phyloP scores from a whole-genome alignment of 1,140 invertebrate species.

The Lucilia sericata region DNA sequence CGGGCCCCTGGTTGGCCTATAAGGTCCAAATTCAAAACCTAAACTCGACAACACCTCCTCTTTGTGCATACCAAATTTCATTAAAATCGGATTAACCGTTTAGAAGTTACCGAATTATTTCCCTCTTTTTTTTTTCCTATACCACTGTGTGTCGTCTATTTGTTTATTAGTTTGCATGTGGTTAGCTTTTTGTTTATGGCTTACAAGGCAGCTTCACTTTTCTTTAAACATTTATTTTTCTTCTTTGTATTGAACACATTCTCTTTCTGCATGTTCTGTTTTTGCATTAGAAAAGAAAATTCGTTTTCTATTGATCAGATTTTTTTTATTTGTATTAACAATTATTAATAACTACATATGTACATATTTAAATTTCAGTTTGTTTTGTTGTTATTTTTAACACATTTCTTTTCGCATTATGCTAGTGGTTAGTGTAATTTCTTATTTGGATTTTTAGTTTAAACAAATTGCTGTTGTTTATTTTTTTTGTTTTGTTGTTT shows the following conservation, averaged over 20 bases:
- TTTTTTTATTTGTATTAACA: not conserved
- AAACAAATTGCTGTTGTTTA: not conserved
- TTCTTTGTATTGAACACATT: not conserved
- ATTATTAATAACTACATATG: not conserved
- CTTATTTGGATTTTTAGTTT: conserved; percentile 2
- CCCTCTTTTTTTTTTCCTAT: no score
- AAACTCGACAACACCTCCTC: no score
- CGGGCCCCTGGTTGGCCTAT: no score
- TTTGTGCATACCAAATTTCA: no score
- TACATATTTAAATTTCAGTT: not conserved
- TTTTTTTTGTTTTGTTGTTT: not conserved
- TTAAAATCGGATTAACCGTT: no score
- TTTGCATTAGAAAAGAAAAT: conserved; percentile 19
- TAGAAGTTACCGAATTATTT: no score
- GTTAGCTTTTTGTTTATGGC: not conserved
- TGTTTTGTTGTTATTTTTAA: not conserved
- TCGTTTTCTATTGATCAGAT: conserved; percentile 2
- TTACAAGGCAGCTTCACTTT: conserved; percentile 32
- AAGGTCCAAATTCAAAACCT: no score
- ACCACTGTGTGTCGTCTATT: no score
- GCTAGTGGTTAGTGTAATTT: not conserved
- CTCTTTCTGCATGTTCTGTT: conserved; percentile 6
- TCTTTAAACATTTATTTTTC: not conserved
- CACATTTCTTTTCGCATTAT: not conserved
- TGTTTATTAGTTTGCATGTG: conserved; percentile 28